Base-by-base conservation (phyloP, 2,888 invertebrate species). In the Tyria jacobaeae region DNA sequence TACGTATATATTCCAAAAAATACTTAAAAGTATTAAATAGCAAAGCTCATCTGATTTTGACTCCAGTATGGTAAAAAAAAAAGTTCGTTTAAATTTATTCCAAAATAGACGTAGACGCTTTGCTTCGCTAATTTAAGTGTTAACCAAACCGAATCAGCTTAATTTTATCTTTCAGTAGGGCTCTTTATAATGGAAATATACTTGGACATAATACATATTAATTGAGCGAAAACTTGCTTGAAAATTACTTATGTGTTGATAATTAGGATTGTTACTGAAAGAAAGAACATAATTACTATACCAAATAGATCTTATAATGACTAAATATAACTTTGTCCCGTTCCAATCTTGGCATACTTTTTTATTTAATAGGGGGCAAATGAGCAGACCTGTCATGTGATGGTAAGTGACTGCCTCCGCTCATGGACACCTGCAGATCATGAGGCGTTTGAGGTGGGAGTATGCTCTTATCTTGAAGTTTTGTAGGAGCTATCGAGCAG, bases 141-240 rank as follows among this genome's bases (percentile, higher is more conserved):
- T 75, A 75, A 78, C 79, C 70, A 75, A 79, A 77, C 68, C 70
- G 59, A 66, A 67, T 70, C 73, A 70, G 70, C 72, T 75, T 59
- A 71, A 73, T 77, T 76, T 73, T 55, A 62, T 49, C 35, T 57
- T 55, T 56, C 60, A 60, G 64, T 70, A 66, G 44, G 64, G 69
- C 58, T 51, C 62, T 63, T 66, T 72, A 73, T n/a, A 27, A 6
- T 37, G 6, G n/a, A n/a, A 44, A 52, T 34, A 47, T 52, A 50
- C 31, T 51, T 50, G 51, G 15, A 35, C 15, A 35, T 51, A 35
- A 51, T 35, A 44, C 17, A 41, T 41, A 24, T 35, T 15, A 44
- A 35, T 4, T 6, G 27, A 31, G 4, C 39, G 34, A 51, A 34
- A 58, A 25, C 24, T 37, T 24, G 12, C 0, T 4, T 21, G 21